Evolutionary conservation across 2,113 vertebrate species (phyloP).

Genomic region (Ramphastos sulfuratus): DNA sequence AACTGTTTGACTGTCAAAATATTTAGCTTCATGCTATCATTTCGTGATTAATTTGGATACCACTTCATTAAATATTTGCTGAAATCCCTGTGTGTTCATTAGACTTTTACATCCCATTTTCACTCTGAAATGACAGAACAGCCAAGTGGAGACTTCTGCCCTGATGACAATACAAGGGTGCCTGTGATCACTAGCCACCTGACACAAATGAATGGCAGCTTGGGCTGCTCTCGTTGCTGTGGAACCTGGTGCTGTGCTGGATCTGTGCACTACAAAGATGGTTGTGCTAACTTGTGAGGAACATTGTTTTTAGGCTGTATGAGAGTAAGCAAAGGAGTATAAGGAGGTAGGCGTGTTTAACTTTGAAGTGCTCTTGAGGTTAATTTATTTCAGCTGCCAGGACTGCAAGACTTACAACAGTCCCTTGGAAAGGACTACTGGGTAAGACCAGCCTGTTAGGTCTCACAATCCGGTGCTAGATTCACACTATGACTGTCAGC

Average conservation of each 20-base stretch:
- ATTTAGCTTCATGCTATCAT: neutral
- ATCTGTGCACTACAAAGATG: accelerated
- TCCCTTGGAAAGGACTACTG: neutral
- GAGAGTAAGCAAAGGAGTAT: neutral
- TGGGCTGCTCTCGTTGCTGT: neutral
- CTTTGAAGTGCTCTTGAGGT: neutral
- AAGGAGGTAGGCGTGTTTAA: accelerated
- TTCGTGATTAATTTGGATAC: neutral
- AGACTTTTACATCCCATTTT: neutral
- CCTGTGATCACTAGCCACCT: accelerated
- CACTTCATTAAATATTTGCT: neutral
- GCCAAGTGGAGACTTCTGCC: neutral
- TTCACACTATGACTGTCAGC: neutral
- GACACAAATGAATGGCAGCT: too few species aligned
- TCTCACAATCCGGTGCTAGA: neutral
- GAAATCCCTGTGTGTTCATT: neutral
- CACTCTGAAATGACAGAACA: neutral
- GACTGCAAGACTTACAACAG: neutral
- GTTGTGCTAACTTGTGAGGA: neutral
- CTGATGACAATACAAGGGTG: accelerated
- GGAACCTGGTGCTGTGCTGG: neutral
- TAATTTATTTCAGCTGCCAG: neutral
- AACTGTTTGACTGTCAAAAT: conserved; percentile 30
- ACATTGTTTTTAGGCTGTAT: accelerated
- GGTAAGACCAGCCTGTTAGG: neutral